Conservation (phyloP, 2,113 vertebrate species). For the Aleadryas rufinucha region DNA sequence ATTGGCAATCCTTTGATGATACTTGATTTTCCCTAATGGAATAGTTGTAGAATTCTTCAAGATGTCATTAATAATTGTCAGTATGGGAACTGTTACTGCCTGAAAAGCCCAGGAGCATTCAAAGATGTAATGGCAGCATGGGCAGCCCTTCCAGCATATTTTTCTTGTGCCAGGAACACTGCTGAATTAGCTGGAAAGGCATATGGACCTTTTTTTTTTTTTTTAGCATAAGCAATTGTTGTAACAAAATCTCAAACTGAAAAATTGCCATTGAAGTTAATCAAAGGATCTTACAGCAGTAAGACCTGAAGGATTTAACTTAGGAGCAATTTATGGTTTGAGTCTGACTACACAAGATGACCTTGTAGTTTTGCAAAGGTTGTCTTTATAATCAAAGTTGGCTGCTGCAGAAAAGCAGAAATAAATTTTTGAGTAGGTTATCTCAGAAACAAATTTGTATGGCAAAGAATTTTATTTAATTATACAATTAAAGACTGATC, state of each 20-base stretch:
- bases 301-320: conserved; percentile 1
- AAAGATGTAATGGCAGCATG: neutral
- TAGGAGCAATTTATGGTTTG: neutral
- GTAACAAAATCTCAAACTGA: neutral
- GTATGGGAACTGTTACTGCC: neutral
- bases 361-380: neutral
- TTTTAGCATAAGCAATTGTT: neutral
- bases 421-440: neutral
- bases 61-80: neutral
- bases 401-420: neutral
- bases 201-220: neutral
- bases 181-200: neutral
- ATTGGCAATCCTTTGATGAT: neutral
- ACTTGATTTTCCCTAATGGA: neutral
- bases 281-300: neutral
- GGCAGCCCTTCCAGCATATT: neutral
- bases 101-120: neutral
- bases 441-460: neutral
- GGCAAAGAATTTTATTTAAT: neutral
- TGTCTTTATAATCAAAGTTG: neutral
- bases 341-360: neutral
- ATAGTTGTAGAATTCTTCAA: neutral
- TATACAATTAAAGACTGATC: neutral
- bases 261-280: conserved; percentile 19
- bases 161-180: neutral